Evolutionary conservation across 2,113 vertebrate genomes (phyloP).

Genomic region (Struthio camelus): DNA sequence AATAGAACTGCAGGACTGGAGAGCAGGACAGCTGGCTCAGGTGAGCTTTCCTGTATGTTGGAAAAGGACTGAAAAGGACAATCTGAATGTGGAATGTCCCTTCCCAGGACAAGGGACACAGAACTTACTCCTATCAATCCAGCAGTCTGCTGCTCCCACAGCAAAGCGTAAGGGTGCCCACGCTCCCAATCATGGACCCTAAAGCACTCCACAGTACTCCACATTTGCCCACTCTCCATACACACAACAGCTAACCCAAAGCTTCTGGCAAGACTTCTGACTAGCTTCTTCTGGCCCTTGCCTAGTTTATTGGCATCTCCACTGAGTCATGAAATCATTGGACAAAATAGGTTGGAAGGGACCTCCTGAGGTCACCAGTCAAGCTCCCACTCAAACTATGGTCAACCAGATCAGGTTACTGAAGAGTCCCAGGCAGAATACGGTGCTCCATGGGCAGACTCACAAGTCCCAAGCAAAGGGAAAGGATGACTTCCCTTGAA

Average conservation of each 20-base stretch:
- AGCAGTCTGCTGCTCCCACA: not conserved
- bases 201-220: not conserved
- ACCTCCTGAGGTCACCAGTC: not conserved
- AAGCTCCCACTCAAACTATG: not conserved
- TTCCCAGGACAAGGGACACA: not conserved
- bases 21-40: not conserved
- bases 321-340: not conserved
- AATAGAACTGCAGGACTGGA: not conserved
- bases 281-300: not conserved
- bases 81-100: not conserved
- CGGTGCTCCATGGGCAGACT: not conserved
- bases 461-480: not conserved
- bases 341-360: not conserved
- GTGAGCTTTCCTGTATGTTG: not conserved
- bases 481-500: not conserved
- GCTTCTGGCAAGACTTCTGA: not conserved
- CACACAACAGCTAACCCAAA: not conserved
- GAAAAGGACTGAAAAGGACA: not conserved
- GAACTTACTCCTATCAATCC: not conserved
- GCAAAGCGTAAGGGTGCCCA: not conserved
- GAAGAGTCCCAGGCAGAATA: not conserved
- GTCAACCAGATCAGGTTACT: not conserved
- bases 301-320: not conserved
- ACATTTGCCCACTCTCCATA: not conserved
- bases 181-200: too few species aligned